Evolutionary conservation across 2,888 invertebrate genomes (phyloP).

Genomic region (Synergus japonicus): DNA sequence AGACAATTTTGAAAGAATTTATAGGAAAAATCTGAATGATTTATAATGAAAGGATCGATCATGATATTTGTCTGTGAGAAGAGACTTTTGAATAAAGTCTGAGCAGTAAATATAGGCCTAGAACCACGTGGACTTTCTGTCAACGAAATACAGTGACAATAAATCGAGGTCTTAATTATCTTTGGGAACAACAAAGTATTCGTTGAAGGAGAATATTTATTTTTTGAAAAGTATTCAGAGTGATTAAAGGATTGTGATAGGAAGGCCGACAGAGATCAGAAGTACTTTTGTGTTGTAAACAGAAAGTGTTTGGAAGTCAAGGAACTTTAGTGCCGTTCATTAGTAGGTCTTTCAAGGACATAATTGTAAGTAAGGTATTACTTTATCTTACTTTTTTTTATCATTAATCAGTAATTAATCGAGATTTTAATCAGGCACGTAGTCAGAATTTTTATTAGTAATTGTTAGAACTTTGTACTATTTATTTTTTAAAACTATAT

Average conservation of each 20-base stretch:
- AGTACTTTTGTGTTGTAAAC: conserved; percentile 17
- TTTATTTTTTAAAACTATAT: no score
- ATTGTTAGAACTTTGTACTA: not conserved
- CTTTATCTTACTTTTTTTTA: no score
- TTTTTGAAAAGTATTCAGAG: not conserved
- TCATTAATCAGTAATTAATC: no score
- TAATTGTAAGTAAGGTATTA: conserved; percentile 15
- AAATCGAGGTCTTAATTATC: conserved; percentile 29
- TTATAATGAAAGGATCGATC: not conserved
- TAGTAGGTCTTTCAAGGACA: not conserved
- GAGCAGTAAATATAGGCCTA: conserved; percentile 2
- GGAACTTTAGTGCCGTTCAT: conserved; percentile 10
- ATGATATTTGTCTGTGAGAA: not conserved
- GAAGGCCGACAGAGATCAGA: not conserved
- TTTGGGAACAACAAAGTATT: conserved; percentile 19
- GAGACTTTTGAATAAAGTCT: conserved; percentile 30
- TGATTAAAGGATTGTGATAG: conserved; percentile 19
- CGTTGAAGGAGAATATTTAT: not conserved
- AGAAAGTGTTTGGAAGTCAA: conserved; percentile 18
- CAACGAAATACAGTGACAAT: conserved; percentile 24
- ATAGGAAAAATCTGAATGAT: not conserved
- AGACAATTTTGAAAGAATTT: not conserved
- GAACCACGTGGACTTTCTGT: conserved; percentile 19
- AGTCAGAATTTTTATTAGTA: not conserved
- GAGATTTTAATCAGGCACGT: not conserved